phyloP scores from a whole-genome alignment of 2,888 invertebrate species.

The Dicyrtomina minuta region DNA sequence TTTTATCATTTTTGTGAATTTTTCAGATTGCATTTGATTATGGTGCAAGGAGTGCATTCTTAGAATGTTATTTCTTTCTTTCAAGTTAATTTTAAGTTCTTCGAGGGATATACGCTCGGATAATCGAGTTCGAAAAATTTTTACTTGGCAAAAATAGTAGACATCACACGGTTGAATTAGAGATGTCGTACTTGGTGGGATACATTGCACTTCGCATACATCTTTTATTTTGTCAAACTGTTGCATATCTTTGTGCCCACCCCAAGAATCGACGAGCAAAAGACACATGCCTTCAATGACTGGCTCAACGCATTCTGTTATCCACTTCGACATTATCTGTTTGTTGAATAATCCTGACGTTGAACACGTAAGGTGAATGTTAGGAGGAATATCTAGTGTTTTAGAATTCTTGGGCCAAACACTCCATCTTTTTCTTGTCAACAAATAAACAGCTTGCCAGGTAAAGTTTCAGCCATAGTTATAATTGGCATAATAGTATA shows the following conservation, averaged over 20 bases:
- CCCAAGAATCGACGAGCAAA: conserved; percentile 26
- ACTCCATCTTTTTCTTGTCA: not conserved
- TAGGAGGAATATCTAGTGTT: not conserved
- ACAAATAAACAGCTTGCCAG: not conserved
- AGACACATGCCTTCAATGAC: not conserved
- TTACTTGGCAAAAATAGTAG: conserved; percentile 29
- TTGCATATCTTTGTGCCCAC: conserved; percentile 19
- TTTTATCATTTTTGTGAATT: conserved; percentile 5
- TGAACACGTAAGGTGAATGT: not conserved
- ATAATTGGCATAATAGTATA: conserved; percentile 4
- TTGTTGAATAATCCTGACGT: conserved; percentile 6
- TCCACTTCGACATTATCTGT: not conserved
- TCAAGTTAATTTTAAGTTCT: not conserved
- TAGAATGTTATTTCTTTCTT: conserved; percentile 5
- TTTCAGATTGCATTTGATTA: conserved; percentile 30
- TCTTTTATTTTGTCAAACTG: not conserved
- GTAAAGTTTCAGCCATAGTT: not conserved
- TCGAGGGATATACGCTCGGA: conserved; percentile 18
- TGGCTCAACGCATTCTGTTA: not conserved
- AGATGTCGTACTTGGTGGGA: conserved; percentile 27
- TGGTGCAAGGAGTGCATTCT: conserved; percentile 24
- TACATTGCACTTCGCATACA: not conserved
- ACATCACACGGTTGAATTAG: conserved; percentile 24
- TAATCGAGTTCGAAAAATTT: conserved; percentile 18
- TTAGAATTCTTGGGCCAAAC: not conserved